phyloP scores from a whole-genome alignment of 2,888 invertebrate genomes.

The Nemotelus nigrinus region DNA sequence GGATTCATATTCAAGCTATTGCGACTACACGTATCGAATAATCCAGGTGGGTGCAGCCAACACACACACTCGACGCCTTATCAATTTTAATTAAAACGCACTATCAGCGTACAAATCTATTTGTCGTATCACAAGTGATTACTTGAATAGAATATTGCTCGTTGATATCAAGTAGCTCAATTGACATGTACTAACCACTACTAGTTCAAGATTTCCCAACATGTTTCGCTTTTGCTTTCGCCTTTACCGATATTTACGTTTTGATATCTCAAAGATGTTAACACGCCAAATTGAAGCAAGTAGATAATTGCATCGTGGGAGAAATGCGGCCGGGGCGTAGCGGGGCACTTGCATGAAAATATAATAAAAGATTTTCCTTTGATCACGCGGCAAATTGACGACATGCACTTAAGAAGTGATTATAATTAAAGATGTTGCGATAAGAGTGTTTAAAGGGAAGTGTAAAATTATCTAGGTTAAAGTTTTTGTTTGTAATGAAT shows the following conservation, averaged over 20 bases:
- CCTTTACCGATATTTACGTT: slow-evolving; percentile 33
- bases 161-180: slow-evolving; percentile 43
- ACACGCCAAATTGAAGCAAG: slow-evolving; percentile 28
- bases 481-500: too few relatives aligned
- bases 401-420: slow-evolving; percentile 36
- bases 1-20: too few relatives aligned
- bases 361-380: slow-evolving; percentile 24
- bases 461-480: background rate
- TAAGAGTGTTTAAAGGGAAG: background rate
- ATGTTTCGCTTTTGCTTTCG: slow-evolving; percentile 1
- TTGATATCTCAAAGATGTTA: slow-evolving; percentile 38
- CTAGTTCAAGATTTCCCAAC: slow-evolving; percentile 36
- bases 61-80: slow-evolving; percentile 26
- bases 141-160: slow-evolving; percentile 37
- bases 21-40: too few relatives aligned
- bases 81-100: slow-evolving; percentile 41
- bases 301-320: slow-evolving; percentile 15
- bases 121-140: slow-evolving; percentile 43
- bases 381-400: slow-evolving; percentile 28
- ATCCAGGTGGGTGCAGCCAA: too few relatives aligned
- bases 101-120: slow-evolving; percentile 41
- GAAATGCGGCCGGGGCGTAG: background rate
- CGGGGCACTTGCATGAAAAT: background rate
- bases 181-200: slow-evolving; percentile 45
- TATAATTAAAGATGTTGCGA: slow-evolving; percentile 38